Evolutionary conservation across 2,888 invertebrate genomes (phyloP).

Genomic region (Rotaria magnacalcarata): DNA sequence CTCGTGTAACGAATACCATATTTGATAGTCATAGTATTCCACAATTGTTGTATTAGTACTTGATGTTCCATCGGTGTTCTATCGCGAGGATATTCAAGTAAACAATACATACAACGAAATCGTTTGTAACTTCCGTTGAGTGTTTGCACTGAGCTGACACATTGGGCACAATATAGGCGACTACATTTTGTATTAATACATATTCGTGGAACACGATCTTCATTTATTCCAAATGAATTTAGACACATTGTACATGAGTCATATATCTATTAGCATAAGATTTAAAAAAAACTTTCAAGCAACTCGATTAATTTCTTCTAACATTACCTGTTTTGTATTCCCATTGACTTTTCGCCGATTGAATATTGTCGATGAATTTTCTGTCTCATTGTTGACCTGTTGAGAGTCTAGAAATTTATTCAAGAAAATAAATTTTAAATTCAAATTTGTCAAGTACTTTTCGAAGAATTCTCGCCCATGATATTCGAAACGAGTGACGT

Average conservation of each 20-base stretch:
- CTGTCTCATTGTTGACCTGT: not conserved
- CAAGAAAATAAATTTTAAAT: not conserved
- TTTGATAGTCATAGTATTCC: not conserved
- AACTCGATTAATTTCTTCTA: not conserved
- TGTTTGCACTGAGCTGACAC: not conserved
- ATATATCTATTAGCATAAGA: not conserved
- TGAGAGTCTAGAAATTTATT: not conserved
- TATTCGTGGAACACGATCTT: not conserved
- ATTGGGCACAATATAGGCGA: not conserved
- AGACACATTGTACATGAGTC: conserved; percentile 10
- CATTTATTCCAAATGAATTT: not conserved
- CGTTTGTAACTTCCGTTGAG: not conserved
- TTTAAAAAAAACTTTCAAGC: not conserved
- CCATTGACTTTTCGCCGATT: not conserved
- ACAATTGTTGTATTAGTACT: not conserved
- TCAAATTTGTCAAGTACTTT: not conserved
- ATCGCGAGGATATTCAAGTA: not conserved
- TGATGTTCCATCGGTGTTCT: not conserved
- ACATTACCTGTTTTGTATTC: not conserved
- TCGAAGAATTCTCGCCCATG: not conserved
- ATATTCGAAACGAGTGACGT: not conserved
- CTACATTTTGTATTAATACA: not conserved
- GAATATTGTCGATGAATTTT: not conserved
- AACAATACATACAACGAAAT: conserved; percentile 31
- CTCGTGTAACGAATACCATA: conserved; percentile 6